Conservation (phyloP, 2,113 vertebrate species). For the Rhea pennata region DNA sequence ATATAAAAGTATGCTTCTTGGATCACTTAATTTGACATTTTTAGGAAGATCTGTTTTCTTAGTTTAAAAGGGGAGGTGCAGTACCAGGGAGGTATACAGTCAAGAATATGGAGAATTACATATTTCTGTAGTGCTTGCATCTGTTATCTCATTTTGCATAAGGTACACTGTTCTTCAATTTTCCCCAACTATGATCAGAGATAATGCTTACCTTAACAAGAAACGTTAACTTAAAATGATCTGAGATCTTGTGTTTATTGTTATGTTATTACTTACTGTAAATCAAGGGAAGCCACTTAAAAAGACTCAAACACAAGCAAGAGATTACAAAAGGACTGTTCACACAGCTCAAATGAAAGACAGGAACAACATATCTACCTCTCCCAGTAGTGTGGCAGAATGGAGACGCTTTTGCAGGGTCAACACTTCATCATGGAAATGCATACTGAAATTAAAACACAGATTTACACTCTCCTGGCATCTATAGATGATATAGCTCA, state of each 20-base stretch:
- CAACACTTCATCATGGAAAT: neutral
- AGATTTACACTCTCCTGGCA: neutral
- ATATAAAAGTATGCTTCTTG: neutral
- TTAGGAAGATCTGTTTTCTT: neutral
- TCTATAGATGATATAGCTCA: neutral
- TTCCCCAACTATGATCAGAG: neutral
- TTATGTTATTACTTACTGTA: conserved; percentile 41
- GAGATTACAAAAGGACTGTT: neutral
- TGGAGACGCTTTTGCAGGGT: neutral
- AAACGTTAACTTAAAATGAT: neutral
- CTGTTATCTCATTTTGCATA: neutral
- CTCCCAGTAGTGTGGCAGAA: conserved; percentile 6
- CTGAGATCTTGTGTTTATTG: neutral
- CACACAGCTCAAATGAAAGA: neutral
- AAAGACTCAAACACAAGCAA: neutral
- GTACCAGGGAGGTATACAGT: neutral
- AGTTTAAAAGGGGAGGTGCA: neutral
- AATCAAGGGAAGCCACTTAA: conserved; percentile 37
- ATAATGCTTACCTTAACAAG: conserved; percentile 33
- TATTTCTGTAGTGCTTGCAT: neutral
- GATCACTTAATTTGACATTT: neutral
- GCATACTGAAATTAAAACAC: neutral
- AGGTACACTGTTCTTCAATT: neutral
- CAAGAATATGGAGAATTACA: neutral
- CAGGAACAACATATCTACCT: neutral